Conservation (phyloP, 2,797 vertebrate species). For the Todus mexicanus region DNA sequence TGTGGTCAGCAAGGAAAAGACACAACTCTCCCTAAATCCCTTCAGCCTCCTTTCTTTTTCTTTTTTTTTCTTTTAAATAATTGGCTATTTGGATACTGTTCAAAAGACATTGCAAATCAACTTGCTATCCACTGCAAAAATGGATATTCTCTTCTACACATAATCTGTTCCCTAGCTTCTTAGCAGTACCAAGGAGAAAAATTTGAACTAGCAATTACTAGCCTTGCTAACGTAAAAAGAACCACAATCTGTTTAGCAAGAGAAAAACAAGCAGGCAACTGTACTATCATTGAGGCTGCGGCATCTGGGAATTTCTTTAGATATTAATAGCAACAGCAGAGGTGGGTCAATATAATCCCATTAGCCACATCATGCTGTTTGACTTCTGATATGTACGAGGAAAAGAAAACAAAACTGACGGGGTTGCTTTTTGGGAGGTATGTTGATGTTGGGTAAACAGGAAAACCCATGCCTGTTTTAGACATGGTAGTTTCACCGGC, state of each 20-base stretch:
- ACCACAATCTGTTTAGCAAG: not conserved
- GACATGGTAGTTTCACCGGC: not conserved
- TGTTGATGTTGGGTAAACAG: not conserved
- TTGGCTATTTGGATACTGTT: not conserved
- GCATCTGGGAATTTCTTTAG: not conserved
- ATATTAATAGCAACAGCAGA: not conserved
- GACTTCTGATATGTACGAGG: not conserved
- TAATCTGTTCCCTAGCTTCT: not conserved
- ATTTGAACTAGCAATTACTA: not conserved
- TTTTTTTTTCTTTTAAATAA: not conserved
- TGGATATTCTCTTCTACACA: not conserved
- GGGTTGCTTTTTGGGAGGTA: not conserved
- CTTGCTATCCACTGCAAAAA: not conserved
- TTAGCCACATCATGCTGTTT: not conserved
- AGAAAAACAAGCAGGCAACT: not conserved
- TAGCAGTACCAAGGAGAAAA: not conserved
- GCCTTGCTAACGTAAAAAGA: not conserved
- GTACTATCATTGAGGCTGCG: not conserved
- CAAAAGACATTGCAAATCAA: not conserved
- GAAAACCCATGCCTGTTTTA: not conserved
- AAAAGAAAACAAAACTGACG: not conserved
- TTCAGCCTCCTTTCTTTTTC: not conserved
- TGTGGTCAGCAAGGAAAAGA: not conserved
- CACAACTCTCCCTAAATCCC: not conserved
- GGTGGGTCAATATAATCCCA: conserved; percentile 1